Conservation (phyloP, 2,113 vertebrate species). For the Dasyprocta punctata region DNA sequence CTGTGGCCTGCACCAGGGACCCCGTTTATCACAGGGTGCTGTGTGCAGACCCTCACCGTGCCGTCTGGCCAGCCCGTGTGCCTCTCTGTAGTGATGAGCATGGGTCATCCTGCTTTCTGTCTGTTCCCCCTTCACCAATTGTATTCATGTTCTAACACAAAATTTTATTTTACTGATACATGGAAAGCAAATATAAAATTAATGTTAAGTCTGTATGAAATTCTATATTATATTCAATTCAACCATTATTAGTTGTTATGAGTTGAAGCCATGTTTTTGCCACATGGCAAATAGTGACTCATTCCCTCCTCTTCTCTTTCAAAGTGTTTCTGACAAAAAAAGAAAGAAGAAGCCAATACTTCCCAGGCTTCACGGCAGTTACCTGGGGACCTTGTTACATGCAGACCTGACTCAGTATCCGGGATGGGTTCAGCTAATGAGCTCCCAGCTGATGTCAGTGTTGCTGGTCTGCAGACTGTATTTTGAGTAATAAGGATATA, state of each 20-base stretch:
- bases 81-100: neutral
- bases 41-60: neutral
- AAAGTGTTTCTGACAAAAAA: neutral
- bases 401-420: neutral
- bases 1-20: too few species aligned
- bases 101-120: neutral
- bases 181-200: slow-evolving; percentile 27
- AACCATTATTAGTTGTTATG: neutral
- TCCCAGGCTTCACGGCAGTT: neutral
- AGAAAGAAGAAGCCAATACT: neutral
- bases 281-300: neutral
- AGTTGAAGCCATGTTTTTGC: neutral
- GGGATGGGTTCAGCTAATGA: neutral
- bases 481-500: neutral
- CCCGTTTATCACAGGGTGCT: neutral
- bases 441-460: neutral
- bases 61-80: neutral
- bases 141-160: neutral
- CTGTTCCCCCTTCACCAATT: neutral
- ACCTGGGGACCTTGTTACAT: neutral
- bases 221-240: neutral
- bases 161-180: neutral
- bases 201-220: neutral
- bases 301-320: neutral
- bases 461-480: neutral